These are phyloP conservation scores for Halichoerus grypus DNA, from an alignment of 2,113 vertebrate species.

Conservation along the genomic window DNA sequence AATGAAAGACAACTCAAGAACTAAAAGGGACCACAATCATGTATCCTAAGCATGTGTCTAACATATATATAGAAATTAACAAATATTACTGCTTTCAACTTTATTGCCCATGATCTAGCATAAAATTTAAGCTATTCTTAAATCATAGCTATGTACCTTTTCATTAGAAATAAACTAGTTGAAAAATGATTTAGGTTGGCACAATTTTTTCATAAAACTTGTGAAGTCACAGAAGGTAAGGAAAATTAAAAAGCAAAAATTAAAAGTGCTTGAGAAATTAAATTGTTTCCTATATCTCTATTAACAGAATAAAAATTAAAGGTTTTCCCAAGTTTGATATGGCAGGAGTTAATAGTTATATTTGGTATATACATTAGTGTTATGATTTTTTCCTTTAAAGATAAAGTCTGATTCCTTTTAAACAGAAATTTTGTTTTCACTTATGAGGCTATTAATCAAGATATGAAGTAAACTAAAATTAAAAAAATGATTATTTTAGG, in stretches of 20 bases:
- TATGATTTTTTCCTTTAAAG: conserved; percentile 4
- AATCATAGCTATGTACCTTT: neutral
- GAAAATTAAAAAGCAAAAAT: neutral
- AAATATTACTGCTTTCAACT: neutral
- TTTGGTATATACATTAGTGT: neutral
- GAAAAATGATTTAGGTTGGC: neutral
- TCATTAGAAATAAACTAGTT: neutral
- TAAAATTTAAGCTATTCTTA: neutral
- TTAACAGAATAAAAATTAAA: neutral
- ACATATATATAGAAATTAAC: neutral
- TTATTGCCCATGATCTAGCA: neutral
- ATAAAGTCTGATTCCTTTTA: neutral
- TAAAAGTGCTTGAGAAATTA: neutral
- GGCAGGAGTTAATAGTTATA: neutral
- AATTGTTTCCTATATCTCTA: neutral
- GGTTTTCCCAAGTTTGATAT: neutral
- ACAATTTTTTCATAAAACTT: neutral
- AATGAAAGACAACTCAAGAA: neutral
- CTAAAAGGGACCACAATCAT: neutral
- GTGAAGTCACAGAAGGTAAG: neutral
- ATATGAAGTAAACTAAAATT: conserved; percentile 16
- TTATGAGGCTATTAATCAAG: conserved; percentile 20
- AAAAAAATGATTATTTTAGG: neutral
- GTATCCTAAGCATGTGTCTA: neutral
- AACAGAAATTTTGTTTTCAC: neutral